Base-by-base conservation (phyloP, 2,888 invertebrate genomes). In the Lysandra bellargus region DNA sequence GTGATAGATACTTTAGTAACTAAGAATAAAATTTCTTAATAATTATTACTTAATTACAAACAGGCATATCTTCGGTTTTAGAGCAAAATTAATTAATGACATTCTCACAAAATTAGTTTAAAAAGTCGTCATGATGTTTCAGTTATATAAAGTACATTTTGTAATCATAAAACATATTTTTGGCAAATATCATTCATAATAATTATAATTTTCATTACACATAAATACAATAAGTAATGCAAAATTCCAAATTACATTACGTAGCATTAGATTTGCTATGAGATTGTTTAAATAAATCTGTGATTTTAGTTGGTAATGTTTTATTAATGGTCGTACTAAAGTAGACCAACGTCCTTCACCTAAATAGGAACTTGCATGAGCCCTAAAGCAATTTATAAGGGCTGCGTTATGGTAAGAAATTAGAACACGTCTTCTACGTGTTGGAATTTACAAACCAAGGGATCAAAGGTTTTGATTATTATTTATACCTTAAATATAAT, bases 331-430 rank as follows among this genome's bases (percentile, higher is more conserved):
- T 30, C 30, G 23, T 1, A 64, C 64, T 64, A 64, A 64, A 0
- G 60, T 60, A 14, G 17, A 61, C 7, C 23, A 4, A 23, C 64
- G 64, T 30, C 64, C 64, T 64, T 64, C 64, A 64, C 64, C 64
- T 64, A 64, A 64, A 64, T 64, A 64, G 64, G 7, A 23, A 61
- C 64, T 64, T 64, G 64, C 64, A 64, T 30, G 64, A 30, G 64
- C 64, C 64, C 64, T 64, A 30, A n/a, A 64, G 30, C 23, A 30
- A 30, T 12, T 61, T 61, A 61, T 64, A 64, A 64, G 64, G 64
- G 64, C 64, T 61, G 3, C 61, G 60, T 23, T 23, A 61, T 61
- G 61, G 7, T 23, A 0, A n/a, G 7, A 61, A 23, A 61, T 61
- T 61, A 61, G 1, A 57, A 57, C 57, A 57, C 23, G 23, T 23